Base-by-base conservation (phyloP, 2,888 invertebrate genomes). In the Tridacna gigas region DNA sequence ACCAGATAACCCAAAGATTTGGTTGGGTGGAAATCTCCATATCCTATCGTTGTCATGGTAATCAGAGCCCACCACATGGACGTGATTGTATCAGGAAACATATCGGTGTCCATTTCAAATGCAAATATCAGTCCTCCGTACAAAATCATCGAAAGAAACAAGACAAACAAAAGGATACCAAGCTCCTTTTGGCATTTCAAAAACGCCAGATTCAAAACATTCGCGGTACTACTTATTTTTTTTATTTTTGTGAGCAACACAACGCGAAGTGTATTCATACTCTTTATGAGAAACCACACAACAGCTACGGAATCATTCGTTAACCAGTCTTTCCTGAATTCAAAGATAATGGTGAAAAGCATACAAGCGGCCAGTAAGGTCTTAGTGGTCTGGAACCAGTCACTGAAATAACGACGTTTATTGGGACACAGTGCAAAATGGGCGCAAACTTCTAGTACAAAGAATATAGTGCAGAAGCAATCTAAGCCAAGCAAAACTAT, bases 61-160 rank as follows among this genome's bases (percentile, higher is more conserved):
- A 94, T 94, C 71, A 95, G 93, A 12, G 95, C 94, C 94, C 94
- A 95, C 95, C 95, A 95, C 37, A 67, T 67, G 1, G 67, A 67
- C 28, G 18, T 67, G 37, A 67, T 4, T 26, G 67, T 26, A 37
- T 67, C 67, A 15, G 67, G 67, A 25, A 67, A 67, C 67, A 67
- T 67, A 18, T 67, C 67, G 67, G 28, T 67, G 67, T 67, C 67
- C 67, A 67, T 67, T 37, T 67, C 67, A 37, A 71, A 71, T 37
- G 71, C 71, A 26, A 71, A 71, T 12, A 71, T 71, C 48, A 71
- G n/a, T 25, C 71, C 71, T 12, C 71, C 71, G 51, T 71, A 51
- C 22, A 71, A 25, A 26, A 71, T 51, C 12, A 71, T 26, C 48
- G 26, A 51, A 15, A 47, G 45, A 12, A 71, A 71, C 22, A 71